A percentile compares a stretch with the other conserved stretches of the same genome.
Evolutionary conservation across 2,113 vertebrate genomes (phyloP).

Genomic region (Mastomys coucha): DNA sequence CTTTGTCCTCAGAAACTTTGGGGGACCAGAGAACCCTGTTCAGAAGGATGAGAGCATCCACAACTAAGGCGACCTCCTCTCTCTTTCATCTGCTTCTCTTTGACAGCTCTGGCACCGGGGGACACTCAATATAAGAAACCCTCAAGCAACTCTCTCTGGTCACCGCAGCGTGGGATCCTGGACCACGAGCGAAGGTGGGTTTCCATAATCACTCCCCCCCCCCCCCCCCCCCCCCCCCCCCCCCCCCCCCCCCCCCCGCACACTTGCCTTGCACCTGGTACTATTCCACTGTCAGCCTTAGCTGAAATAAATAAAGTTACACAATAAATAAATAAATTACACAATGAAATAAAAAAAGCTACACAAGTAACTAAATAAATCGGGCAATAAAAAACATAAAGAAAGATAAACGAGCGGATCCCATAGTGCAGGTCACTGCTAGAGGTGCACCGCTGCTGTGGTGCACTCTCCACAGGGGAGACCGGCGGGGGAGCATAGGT

Average conservation of each 20-base stretch:
- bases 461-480: background rate
- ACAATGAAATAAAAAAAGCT: no score
- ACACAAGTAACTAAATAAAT: background rate
- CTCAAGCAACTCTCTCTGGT: background rate
- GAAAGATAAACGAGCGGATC: background rate
- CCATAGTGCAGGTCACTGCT: background rate
- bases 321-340: background rate
- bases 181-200: background rate
- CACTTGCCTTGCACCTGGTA: background rate
- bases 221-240: no score
- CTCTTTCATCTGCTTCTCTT: background rate
- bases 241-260: no score
- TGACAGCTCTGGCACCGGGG: background rate
- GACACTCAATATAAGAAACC: background rate
- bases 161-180: rapidly evolving
- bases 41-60: background rate
- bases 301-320: background rate
- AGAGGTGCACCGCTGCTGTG: no score
- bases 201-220: background rate
- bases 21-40: no score
- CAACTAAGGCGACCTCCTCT: background rate
- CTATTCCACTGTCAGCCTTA: background rate
- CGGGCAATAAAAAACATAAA: background rate
- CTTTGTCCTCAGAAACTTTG: background rate
- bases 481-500: background rate